Evolutionary conservation across 1,140 invertebrate genomes (phyloP), one percentile per base, ranked within the genome.

Genomic region (Asobara japonica): DNA sequence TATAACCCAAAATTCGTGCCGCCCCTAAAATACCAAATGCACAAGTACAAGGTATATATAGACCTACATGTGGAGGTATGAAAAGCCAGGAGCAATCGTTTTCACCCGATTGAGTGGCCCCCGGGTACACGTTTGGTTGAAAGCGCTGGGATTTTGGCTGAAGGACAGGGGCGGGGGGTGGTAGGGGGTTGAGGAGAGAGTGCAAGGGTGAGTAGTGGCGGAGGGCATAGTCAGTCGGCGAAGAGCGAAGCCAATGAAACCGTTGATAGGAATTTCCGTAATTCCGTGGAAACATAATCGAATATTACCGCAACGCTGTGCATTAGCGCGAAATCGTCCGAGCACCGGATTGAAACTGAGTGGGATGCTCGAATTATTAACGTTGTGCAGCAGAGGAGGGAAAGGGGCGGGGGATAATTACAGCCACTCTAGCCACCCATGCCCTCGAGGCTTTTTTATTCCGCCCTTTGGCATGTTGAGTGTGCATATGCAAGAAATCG

Each of bases 261-360:
- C 64, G 70, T 72, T 72, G 70, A 72, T 72, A 72, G 70, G 70
- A 72, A 72, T 72, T 72, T 72, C 70, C 70, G 70, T 72, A 72
- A 72, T 72, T 72, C 64, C 70, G 48, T 66, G 70, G 70, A 22
- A 72, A 72, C 70, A 72, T 72, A 72, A 72, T 72, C 70, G 70
- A 72, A 72, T 72, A 72, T 72, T 72, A 72, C 70, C 70, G 64
- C 70, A 72, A 72, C 70, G 64, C 45, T 66, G 64, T 72, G 70
- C 70, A 72, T 72, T 72, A 72, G 64, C 62, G 65, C 62, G 70
- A 66, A 65, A 72, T 72, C 70, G 70, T 31, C 66, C 30, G 61
- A 60, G 61, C 62, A 65, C 38, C 48, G 64, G 70, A 72, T 72
- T 72, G 64, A 72, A 72, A 72, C 64, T 20, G 69, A 71, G 62